Evolutionary conservation across 2,888 invertebrate genomes (phyloP).

Genomic region (Athrips mouffetella): DNA sequence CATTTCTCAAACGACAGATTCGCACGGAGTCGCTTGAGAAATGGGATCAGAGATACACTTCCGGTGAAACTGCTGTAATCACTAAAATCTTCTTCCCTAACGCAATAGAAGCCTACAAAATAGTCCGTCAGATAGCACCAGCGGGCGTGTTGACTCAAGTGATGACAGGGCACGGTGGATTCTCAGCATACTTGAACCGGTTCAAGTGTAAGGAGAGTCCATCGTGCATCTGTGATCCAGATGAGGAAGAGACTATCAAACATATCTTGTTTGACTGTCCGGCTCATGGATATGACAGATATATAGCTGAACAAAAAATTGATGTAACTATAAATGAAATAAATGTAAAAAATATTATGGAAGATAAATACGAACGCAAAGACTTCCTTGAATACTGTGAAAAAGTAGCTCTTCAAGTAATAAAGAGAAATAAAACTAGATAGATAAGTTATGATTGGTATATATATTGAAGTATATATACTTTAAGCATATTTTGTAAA

Average conservation of each 20-base stretch:
- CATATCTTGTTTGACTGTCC: neutral
- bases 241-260: constrained; percentile 7
- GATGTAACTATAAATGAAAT: too few species aligned
- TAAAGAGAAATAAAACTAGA: too few species aligned
- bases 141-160: neutral
- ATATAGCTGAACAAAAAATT: neutral
- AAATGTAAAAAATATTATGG: too few species aligned
- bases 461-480: too few species aligned
- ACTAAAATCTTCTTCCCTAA: neutral
- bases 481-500: too few species aligned
- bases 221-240: constrained; percentile 11
- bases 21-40: too few species aligned
- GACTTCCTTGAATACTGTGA: too few species aligned
- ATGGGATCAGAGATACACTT: neutral
- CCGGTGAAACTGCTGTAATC: neutral
- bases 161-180: neutral
- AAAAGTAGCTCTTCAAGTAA: too few species aligned
- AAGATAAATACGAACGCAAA: too few species aligned
- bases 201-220: neutral
- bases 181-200: neutral
- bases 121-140: neutral
- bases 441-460: too few species aligned
- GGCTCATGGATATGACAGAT: neutral
- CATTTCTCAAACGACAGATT: neutral
- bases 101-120: neutral